phyloP scores from a whole-genome alignment of 2,888 invertebrate genomes.

The Cantharis lateralis region DNA sequence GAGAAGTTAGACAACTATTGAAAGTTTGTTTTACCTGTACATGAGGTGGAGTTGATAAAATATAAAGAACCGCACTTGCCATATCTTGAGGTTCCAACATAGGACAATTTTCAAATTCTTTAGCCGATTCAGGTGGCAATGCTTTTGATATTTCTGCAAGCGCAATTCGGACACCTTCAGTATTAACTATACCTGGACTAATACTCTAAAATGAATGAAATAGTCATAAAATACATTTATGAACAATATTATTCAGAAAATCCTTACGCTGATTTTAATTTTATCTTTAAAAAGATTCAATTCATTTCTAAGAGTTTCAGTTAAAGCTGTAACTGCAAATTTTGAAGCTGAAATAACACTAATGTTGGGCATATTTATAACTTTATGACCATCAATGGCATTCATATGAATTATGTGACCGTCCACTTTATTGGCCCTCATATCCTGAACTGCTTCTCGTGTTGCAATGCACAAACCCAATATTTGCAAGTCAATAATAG shows the following conservation, averaged over 20 bases:
- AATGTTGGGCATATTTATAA: background rate
- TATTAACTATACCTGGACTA: background rate
- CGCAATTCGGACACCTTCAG: background rate
- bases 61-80: background rate
- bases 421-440: conserved; percentile 35
- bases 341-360: background rate
- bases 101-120: background rate
- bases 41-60: background rate
- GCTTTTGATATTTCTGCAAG: background rate
- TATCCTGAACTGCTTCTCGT: conserved; percentile 33
- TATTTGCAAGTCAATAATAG: conserved; percentile 38
- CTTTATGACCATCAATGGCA: background rate
- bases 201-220: background rate
- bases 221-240: background rate
- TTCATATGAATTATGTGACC: background rate
- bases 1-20: background rate
- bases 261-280: conserved; percentile 7
- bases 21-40: background rate
- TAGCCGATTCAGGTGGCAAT: background rate
- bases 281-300: background rate
- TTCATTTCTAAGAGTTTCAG: background rate
- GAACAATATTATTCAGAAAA: background rate
- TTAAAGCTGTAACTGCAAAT: conserved; percentile 10
- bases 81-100: background rate
- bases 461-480: conserved; percentile 32